Base-by-base conservation (phyloP, 2,797 vertebrate genomes). In the Euthynnus affinis region DNA sequence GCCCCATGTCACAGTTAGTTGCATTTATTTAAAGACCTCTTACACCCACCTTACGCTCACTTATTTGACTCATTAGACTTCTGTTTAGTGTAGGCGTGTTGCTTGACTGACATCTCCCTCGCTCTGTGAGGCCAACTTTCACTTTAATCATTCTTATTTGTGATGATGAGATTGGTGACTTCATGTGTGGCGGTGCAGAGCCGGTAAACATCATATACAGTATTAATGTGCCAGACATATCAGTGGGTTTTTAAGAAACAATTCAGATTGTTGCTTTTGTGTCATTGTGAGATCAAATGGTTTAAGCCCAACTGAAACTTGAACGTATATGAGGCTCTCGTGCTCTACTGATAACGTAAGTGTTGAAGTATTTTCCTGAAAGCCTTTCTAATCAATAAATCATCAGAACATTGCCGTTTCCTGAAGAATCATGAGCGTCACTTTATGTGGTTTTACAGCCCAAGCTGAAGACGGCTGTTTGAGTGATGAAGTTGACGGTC, bases 401-500 rank as follows among this genome's bases (percentile, higher is more conserved):
- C 20, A 57, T 65, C 48, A 5, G 40, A 2, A 22, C 9, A 3
- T 32, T 42, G 25, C 8, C 67, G 22, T 64, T 65, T 82, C 18
- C 29, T 34, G 5, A 51, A 64, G 40, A 71, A 23, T 3, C 20
- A 1, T 18, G 32, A 79, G 67, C 46, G 29, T 68, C 34, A 34
- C 20, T 49, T 59, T 58, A 4, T 0, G 42, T 57, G 53, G 40
- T 49, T 58, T 85, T 61, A 40, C 70, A 49, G 6, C 51, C 29
- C 9, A 13, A 59, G n/a, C 27, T 59, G 60, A 37, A 29, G 49
- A 64, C 17, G 10, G 6, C 55, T 48, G 65, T 72, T 85, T 73
- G 62, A 83, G 52, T 70, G 59, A 44, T 63, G 58, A 76, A 57
- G 61, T 14, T 76, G 25, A 59, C 9, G 5, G 18, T 67, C 81